Base-by-base conservation (phyloP, 2,113 vertebrate species). In the Osmerus eperlanus region DNA sequence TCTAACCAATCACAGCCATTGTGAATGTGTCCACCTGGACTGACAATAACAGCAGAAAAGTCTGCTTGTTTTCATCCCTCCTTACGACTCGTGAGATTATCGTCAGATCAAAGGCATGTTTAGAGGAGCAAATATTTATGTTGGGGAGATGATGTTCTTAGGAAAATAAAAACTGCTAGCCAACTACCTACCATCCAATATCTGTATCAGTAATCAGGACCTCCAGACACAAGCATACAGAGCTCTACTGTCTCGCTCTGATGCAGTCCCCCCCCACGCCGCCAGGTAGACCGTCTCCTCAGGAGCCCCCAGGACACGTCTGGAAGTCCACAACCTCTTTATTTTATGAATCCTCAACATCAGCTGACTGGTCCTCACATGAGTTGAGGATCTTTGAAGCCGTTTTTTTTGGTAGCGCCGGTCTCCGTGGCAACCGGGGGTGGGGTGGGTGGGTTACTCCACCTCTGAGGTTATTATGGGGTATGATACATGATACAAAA, bases 1-100 rank as follows among this genome's bases (percentile, higher is more conserved):
- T 47, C 72, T 77, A 75, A 77, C 72, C 69, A 80, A 71, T 83
- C 86, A 73, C 67, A 74, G 56, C 36, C 65, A 21, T 36, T 12
- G 65, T 70, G 8, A 1, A 60, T 0, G 66, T 60, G 66, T 60
- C 63, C 58, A 71, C 19, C 61, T 64, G 67, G 75, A 75, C 52
- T 36, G 21, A 13, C 28, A 63, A 63, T 16, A 63, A 63, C 29
- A 29, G 3, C 14, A 32, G 25, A 21, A 13, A 63, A 16, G 32
- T 63, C 15, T 4, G 28, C 13, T 7, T 2, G 14, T 16, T 6
- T 32, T n/a, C 61, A 29, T 63, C 14, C 2, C 5, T 63, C 18
- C 1, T 29, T 2, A n/a, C 3, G 29, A 25, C 21, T 25, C 5
- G 25, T 16, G 28, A n/a, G 6, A 16, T 14, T 63, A 18, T 29